Evolutionary conservation across 2,888 invertebrate genomes (phyloP), one percentile per base, ranked within the genome.

Genomic region (Pseudeuparius sepicola): DNA sequence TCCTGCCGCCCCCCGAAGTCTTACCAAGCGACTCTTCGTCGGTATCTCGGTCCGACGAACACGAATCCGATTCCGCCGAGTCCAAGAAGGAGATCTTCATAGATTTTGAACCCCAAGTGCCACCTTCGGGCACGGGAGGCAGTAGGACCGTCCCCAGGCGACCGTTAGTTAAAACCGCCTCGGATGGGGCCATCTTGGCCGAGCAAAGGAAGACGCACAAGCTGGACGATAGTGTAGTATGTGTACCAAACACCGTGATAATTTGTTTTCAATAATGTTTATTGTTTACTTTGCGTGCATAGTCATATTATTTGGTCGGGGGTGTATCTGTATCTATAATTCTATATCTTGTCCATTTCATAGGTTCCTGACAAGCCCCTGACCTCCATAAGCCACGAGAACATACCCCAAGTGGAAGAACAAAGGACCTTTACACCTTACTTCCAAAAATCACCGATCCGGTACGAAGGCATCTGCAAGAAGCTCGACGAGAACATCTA

Each of bases 31-130:
- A 61, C 27, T 51, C 59, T 1, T 60, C 60, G 4, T 60, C 60
- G 4, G 28, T 57, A 5, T 55, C 57, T 7, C 54, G 51, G 36
- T 56, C 55, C 17, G 56, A 57, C 36, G 57, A 57, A 34, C 53
- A 57, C 36, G 58, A 59, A 39, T 59, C 57, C 5, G 60, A 62
- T 39, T 60, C 58, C 28, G 42, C 39, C 3, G 67, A 72, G 55
- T 67, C 73, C 43, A 71, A 75, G 47, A 74, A 75, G 48, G 87
- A 87, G 23, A 87, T 88, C 36, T 78, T 88, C 42, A 87, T 88
- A 45, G 84, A 88, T 56, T 88, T 87, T 57, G 86, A 88, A 61
- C 88, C 88, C 4, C 71, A 75, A 42, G 64, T 75, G 9, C 75
- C 78, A 4, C n/a, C n/a, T n/a, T 23, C 42, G 2, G 18, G 16